Percentiles rank a stretch among this genome's conserved stretches.
Conservation (phyloP, 2,888 invertebrate genomes). For the Epistrophe eligans region DNA sequence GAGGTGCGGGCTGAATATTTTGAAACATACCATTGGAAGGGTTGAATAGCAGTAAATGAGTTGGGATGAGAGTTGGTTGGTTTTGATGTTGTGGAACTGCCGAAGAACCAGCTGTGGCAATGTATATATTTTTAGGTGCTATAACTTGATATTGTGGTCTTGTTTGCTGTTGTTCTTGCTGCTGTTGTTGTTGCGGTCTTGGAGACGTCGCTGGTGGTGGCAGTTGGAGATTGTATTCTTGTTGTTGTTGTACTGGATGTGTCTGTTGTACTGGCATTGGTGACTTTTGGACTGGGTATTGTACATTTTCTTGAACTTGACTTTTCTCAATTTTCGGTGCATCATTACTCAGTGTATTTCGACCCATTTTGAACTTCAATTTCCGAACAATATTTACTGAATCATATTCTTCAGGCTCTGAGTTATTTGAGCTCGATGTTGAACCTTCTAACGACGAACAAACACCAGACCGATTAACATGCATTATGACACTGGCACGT, state of each 20-base stretch:
- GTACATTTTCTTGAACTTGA: conserved; percentile 54
- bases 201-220: conserved; percentile 41
- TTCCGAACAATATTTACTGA: conserved; percentile 82
- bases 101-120: conserved; percentile 77
- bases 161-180: conserved; percentile 50
- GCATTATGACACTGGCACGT: conserved; percentile 93
- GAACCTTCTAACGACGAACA: conserved; percentile 83
- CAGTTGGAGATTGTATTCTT: conserved; percentile 40
- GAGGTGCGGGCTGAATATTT: conserved; percentile 68
- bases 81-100: conserved; percentile 40
- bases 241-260: conserved; percentile 44
- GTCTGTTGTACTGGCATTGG: conserved; percentile 32
- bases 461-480: conserved; percentile 92
- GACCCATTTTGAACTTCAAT: conserved; percentile 83
- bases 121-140: conserved; percentile 78
- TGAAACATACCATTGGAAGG: conserved; percentile 58
- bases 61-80: conserved; percentile 60
- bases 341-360: conserved; percentile 77
- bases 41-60: conserved; percentile 65
- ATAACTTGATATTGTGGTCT: conserved; percentile 82
- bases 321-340: conserved; percentile 35
- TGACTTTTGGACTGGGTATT: conserved; percentile 68
- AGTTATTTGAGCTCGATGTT: conserved; percentile 66
- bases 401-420: conserved; percentile 80
- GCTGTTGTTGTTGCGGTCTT: conserved; percentile 40